Conservation (phyloP, 1,140 invertebrate genomes). For the Drosophila miranda region DNA sequence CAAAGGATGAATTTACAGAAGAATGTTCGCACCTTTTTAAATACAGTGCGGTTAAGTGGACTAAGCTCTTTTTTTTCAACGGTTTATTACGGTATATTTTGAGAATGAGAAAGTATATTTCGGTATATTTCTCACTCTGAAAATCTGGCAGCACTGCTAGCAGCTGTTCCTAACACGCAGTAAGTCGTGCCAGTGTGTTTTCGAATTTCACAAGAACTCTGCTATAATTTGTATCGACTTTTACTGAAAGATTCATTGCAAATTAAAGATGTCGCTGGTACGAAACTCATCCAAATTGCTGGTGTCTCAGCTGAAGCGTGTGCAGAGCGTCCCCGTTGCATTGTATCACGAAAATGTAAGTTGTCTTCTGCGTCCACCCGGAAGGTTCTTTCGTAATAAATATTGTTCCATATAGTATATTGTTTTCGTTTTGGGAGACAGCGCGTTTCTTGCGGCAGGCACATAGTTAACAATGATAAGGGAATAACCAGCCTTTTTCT, state of each 20-base stretch:
- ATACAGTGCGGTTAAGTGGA: too few species aligned
- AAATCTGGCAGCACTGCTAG: too few species aligned
- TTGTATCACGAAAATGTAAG: slow-evolving; percentile 81
- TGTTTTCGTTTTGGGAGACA: slow-evolving; percentile 42
- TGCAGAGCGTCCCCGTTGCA: slow-evolving; percentile 73
- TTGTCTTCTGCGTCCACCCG: slow-evolving; percentile 10
- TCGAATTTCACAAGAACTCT: slow-evolving; percentile 63
- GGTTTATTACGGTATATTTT: too few species aligned
- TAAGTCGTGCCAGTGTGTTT: not conserved
- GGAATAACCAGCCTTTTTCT: slow-evolving; percentile 8
- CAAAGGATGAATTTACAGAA: too few species aligned
- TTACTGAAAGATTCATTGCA: slow-evolving; percentile 13
- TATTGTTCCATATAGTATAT: slow-evolving; percentile 42
- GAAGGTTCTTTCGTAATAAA: slow-evolving; percentile 67
- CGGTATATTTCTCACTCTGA: too few species aligned
- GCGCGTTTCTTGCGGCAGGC: slow-evolving; percentile 33
- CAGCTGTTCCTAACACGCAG: not conserved
- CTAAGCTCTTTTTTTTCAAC: too few species aligned
- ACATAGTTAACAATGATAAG: slow-evolving; percentile 49
- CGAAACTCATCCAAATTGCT: slow-evolving; percentile 56
- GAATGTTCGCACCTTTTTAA: too few species aligned
- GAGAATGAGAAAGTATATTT: too few species aligned
- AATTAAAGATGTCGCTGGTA: slow-evolving; percentile 56
- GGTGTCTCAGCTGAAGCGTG: slow-evolving; percentile 56
- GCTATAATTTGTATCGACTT: slow-evolving; percentile 19